Percentiles rank a stretch among this genome's conserved stretches.
Conservation (phyloP, 35 echinoderm and acorn worm genomes). For the Patiria miniata region DNA sequence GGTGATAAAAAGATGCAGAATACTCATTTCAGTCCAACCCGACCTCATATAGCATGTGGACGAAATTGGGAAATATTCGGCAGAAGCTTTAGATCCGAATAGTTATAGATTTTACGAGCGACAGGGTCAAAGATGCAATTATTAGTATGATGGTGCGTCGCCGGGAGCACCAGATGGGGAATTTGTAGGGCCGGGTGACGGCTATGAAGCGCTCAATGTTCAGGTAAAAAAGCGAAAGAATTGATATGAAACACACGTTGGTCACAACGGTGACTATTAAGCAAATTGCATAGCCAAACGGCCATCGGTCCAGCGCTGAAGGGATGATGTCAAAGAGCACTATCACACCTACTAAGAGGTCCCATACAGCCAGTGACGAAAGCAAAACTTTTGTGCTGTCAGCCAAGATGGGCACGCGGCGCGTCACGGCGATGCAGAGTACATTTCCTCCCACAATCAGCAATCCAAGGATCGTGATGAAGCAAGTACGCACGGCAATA, state of each 20-base stretch:
- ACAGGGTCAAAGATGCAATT: background rate
- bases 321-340: background rate
- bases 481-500: background rate
- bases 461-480: background rate
- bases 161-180: background rate
- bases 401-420: background rate
- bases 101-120: background rate
- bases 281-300: background rate
- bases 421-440: background rate
- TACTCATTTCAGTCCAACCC: background rate
- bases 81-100: background rate
- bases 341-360: background rate
- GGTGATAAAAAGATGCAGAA: background rate
- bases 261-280: too few relatives aligned
- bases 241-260: background rate
- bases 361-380: background rate
- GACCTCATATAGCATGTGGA: background rate
- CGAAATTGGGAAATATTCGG: background rate
- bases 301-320: background rate
- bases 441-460: background rate
- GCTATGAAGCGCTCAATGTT: background rate
- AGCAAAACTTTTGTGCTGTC: constrained; percentile 8
- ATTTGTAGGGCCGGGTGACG: background rate
- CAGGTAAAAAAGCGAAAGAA: background rate
- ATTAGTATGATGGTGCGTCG: background rate